These are phyloP conservation scores for Tokudaia muenninki DNA, from an alignment of 2,797 vertebrate genomes.

Conservation along the genomic window DNA sequence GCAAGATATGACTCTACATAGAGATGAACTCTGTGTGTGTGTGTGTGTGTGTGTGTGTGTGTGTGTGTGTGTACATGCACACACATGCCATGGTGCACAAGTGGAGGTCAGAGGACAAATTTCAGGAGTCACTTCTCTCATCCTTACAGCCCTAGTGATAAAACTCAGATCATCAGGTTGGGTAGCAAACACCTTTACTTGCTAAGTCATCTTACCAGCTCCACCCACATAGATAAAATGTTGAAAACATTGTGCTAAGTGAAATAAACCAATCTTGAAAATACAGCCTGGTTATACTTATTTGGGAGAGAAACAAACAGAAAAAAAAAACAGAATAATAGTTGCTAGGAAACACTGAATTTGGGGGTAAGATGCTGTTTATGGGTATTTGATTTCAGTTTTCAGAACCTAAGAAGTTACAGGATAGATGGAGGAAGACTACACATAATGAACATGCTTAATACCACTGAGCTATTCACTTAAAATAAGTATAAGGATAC, in stretches of 20 bases:
- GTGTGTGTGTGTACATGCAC: background rate
- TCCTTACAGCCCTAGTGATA: background rate
- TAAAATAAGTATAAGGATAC: background rate
- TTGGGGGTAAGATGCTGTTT: background rate
- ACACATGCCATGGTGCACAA: background rate
- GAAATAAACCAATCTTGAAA: background rate
- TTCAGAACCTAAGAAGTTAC: background rate
- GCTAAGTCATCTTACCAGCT: background rate
- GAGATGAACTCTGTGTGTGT: background rate
- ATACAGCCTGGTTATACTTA: background rate
- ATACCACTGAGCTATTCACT: background rate
- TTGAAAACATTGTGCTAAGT: background rate
- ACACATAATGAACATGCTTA: background rate
- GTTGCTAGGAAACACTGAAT: background rate
- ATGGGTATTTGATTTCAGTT: background rate
- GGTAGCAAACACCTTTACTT: background rate
- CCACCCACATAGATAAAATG: background rate
- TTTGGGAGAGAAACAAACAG: background rate
- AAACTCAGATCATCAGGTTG: background rate
- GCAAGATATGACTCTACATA: background rate
- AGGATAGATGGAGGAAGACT: background rate
- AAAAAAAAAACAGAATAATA: background rate
- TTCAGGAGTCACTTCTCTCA: background rate
- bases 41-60: background rate
- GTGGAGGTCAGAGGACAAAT: background rate